Conservation (phyloP, 2,113 vertebrate genomes). For the Montifringilla adamsi region DNA sequence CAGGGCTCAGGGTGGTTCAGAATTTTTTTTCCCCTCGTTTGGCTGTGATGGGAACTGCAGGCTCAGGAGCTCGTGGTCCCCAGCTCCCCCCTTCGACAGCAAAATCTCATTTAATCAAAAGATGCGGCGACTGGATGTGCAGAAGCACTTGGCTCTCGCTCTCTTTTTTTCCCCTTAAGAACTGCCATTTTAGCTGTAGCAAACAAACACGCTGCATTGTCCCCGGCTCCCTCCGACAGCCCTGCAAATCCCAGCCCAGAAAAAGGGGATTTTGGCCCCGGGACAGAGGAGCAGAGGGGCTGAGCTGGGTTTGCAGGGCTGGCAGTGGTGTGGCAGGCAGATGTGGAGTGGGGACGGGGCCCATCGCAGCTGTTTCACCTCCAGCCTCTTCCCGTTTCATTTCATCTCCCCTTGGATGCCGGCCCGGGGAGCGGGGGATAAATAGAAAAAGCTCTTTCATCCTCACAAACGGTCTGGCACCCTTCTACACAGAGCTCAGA, state of each 20-base stretch:
- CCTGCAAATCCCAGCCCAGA: background rate
- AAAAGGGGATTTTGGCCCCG: background rate
- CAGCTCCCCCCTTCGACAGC: conserved; percentile 33
- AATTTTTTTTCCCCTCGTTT: background rate
- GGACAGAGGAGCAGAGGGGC: background rate
- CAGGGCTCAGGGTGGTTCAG: background rate
- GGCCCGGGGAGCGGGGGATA: background rate
- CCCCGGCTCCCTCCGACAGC: background rate
- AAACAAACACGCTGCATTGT: conserved; percentile 41
- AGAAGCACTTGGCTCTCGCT: background rate
- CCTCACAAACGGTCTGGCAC: conserved; percentile 42
- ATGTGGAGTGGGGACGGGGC: background rate
- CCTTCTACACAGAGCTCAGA: background rate
- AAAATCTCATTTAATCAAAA: conserved; percentile 44
- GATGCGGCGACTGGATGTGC: conserved; percentile 15
- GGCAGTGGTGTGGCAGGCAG: background rate
- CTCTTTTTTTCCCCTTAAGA: background rate
- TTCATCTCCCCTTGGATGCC: conserved; percentile 34
- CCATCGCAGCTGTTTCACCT: conserved; percentile 37
- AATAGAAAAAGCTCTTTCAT: conserved; percentile 34
- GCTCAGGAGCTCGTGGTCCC: background rate
- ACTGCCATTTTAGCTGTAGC: conserved; percentile 60
- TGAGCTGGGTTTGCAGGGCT: background rate
- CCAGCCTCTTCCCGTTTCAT: conserved; percentile 45
- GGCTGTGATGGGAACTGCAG: conserved; percentile 9